A percentile compares a stretch with the other conserved stretches of the same genome.
phyloP scores from a whole-genome alignment of 2,113 vertebrate species.

The Cygnus atratus region DNA sequence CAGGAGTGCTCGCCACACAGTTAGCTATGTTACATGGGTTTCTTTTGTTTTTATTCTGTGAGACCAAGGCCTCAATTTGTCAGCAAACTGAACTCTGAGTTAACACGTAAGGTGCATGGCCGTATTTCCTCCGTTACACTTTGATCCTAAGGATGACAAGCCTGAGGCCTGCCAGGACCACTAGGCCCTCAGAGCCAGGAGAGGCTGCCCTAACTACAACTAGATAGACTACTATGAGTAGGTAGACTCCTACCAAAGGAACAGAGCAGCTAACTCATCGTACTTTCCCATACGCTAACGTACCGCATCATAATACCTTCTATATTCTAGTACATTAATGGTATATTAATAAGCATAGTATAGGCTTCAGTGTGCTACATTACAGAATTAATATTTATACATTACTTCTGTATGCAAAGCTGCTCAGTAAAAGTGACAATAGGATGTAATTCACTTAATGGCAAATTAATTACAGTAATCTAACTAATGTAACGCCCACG shows the following conservation, averaged over 20 bases:
- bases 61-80: background rate
- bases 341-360: background rate
- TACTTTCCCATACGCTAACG: background rate
- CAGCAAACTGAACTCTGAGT: background rate
- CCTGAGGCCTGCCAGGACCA: background rate
- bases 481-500: slow-evolving; percentile 7
- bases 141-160: background rate
- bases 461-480: slow-evolving; percentile 47
- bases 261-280: background rate
- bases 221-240: no score
- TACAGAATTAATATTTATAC: background rate
- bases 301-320: background rate
- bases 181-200: background rate
- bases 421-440: slow-evolving; percentile 36
- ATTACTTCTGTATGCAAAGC: background rate
- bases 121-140: background rate
- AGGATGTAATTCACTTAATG: slow-evolving; percentile 25
- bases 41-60: background rate
- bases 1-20: background rate
- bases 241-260: background rate
- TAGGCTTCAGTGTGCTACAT: background rate
- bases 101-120: background rate
- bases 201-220: background rate
- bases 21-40: background rate
- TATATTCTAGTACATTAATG: background rate